Base-by-base conservation (phyloP, 2,888 invertebrate genomes). In the Macroteleia sp. region DNA sequence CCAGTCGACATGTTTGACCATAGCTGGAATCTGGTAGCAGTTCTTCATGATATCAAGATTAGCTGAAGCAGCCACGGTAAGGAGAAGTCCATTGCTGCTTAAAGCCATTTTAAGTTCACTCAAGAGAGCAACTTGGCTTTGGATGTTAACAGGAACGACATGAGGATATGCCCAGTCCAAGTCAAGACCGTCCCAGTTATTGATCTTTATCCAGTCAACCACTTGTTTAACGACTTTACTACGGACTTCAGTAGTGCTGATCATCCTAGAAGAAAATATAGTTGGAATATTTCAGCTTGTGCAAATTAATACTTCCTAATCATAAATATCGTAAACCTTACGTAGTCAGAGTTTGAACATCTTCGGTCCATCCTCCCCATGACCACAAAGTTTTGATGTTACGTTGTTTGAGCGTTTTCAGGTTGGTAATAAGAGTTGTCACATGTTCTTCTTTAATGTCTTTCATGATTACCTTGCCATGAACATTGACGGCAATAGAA, bases 151-250 rank as follows among this genome's bases (percentile, higher is more conserved):
- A 8, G n/a, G 14, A 25, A 42, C 0, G 14, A 36, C 10, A 25
- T 16, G 8, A 6, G 3, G 20, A 16, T 28, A 70, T 17, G 61
- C 52, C 34, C 9, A 69, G 9, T 69, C 50, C 17, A 69, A 22
- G 34, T 69, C 69, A n/a, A 69, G 30, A 42, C 69, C 69, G 14
- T 69, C 57, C 34, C 14, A 54, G 14, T 41, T 9, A 14, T 67
- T 56, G 0, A 22, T 1, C 2, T 1, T 39, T 2, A 67, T 39
- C 39, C 39, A 67, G 5, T 41, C 20, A 8, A 56, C 46, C 16
- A 67, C 3, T 4, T 17, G 9, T 10, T 17, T 56, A 5, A 48
- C 5, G 0, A 66, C 0, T 0, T 12, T 0, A 3, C 3, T 34
- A 34, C 64, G 64, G 12, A 22, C 32, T 25, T 10, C 10, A 30